Base-by-base conservation (phyloP, 2,888 invertebrate genomes). In the Dinocampus coccinellae region DNA sequence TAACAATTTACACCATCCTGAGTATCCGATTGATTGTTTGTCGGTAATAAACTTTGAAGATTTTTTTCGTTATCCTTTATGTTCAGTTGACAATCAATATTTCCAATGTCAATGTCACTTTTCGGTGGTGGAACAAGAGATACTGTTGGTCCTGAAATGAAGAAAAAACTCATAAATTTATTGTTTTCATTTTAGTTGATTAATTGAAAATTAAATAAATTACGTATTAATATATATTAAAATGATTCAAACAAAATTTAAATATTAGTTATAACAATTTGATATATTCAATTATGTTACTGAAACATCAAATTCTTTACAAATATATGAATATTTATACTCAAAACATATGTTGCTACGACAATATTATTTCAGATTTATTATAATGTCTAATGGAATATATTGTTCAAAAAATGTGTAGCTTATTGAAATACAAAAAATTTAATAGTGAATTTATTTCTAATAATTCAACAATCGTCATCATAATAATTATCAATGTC, bases 1-100 rank as follows among this genome's bases (percentile, higher is more conserved):
- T 73, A 73, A 72, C 74, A 77, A 73, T 67, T 83, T 76, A 84
- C 75, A 80, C 78, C 83, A 83, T 84, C 74, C 75, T 82, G 77
- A 69, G 78, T 70, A 70, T 77, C 75, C 74, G 73, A 64, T 62
- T 72, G 75, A 77, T 77, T 76, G 69, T 69, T 61, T 58, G 55
- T 66, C 39, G 73, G 60, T 72, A 64, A 58, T 65, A 52, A 69
- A 70, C 76, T 67, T 58, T 68, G 69, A 57, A 70, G 70, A 42
- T 58, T 64, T 24, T 69, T 74, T 73, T 66, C 73, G 70, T 75
- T 73, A 29, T 65, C 70, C n/a, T 66, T 72, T 71, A 74, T 74
- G 66, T 62, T 73, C 39, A 60, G 53, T 67, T 70, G 72, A 63
- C 61, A 75, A 72, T 71, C 52, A 34, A 75, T 70, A 26, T 67